Evolutionary conservation across 2,113 vertebrate species (phyloP).

Genomic region (Oryzias curvinotus): DNA sequence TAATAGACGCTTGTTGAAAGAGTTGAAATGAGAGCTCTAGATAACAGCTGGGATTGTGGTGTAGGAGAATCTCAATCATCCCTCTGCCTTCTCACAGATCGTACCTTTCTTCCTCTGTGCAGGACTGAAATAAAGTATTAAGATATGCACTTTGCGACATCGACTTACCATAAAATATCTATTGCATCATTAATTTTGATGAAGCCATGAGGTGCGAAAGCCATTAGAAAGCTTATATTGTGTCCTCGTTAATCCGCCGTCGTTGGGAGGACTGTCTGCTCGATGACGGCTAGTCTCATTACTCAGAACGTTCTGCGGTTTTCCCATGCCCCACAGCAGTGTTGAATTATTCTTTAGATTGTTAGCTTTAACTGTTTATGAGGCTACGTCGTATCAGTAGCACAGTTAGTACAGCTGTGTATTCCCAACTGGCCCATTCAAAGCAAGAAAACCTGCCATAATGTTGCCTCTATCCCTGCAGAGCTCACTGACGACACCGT

Average conservation of each 20-base stretch:
- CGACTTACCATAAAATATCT: conserved; percentile 80
- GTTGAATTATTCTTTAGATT: conserved; percentile 63
- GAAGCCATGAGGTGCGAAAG: conserved; percentile 72
- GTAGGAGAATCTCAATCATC: conserved; percentile 43
- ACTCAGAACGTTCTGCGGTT: conserved; percentile 56
- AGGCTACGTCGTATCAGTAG: conserved; percentile 40
- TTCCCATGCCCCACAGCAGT: conserved; percentile 62
- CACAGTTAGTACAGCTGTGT: conserved; percentile 66
- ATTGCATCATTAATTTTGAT: conserved; percentile 83
- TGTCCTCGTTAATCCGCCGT: conserved; percentile 76
- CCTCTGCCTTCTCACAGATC: conserved; percentile 18
- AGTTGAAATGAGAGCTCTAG: conserved; percentile 31
- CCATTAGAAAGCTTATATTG: conserved; percentile 79
- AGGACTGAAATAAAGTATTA: conserved; percentile 75
- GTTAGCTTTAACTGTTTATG: conserved; percentile 77
- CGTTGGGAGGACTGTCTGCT: conserved; percentile 50
- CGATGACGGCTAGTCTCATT: conserved; percentile 67
- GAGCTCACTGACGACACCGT: conserved; percentile 22
- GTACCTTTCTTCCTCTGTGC: conserved; percentile 62
- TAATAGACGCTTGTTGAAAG: conserved; percentile 44
- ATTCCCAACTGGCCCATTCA: conserved; percentile 59
- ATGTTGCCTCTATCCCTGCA: conserved; percentile 56
- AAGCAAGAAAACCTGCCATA: conserved; percentile 50
- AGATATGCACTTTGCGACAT: conserved; percentile 78
- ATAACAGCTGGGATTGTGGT: conserved; percentile 26